Evolutionary conservation across 2,888 invertebrate genomes (phyloP), one percentile per base, ranked within the genome.

Genomic region (Amiota mariae): DNA sequence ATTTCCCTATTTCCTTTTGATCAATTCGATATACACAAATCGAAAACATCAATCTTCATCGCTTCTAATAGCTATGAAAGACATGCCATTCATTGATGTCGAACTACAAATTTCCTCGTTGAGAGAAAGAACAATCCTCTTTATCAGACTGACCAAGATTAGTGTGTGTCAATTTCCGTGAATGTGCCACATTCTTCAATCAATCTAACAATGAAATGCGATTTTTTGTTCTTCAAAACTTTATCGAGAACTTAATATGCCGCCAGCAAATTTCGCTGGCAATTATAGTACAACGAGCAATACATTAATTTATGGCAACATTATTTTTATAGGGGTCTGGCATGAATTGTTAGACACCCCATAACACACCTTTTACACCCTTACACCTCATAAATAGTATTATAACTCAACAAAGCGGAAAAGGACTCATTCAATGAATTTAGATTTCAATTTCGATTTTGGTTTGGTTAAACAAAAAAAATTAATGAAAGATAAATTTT

Each of bases 31-130:
- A 24, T 24, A 24, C 24, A 24, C 77, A 68, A 77, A 73, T 72
- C 79, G 75, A 77, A 75, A 74, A 72, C 73, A 84, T 81, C 85
- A 79, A 85, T 82, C 85, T 36, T 36, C 2, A 36, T 36, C 81
- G 78, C 76, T 59, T 18, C 4, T 20, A 9, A 2, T 59, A 59
- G 47, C 47, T 47, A 15, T 13, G 64, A 36, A 36, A 36, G 36
- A 36, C 64, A 15, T 13, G 64, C 46, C 12, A 36, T 46, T 20
- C 8, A 12, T 2, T 36, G 47, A 9, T 24, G 46, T 36, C 64
- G 64, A 46, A 64, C 47, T 15, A 36, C 20, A 11, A 46, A n/a
- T 8, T 15, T 64, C 11, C 24, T n/a, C 47, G n/a, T 24, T 4
- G 8, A 36, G 36, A 36, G 36, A 36, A 6, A 36, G 36, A 36